Evolutionary conservation across 2,797 vertebrate species (phyloP).

Genomic region (Rhodeus uyekii): DNA sequence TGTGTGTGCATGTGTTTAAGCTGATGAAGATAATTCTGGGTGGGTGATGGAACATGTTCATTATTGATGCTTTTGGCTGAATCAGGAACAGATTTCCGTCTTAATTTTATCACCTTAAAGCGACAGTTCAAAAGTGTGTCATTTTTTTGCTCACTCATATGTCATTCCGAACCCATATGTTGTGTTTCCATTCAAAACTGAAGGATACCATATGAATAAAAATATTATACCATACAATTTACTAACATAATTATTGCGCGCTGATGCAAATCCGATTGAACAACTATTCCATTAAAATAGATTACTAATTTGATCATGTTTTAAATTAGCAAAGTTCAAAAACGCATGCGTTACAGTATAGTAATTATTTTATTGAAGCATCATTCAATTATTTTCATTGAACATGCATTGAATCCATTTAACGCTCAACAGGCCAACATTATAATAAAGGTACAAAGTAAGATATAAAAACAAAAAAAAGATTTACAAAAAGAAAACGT

Average conservation of each 20-base stretch:
- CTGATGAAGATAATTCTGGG: background rate
- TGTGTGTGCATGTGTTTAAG: background rate
- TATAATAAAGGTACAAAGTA: background rate
- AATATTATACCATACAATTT: too few species aligned
- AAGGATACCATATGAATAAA: too few species aligned
- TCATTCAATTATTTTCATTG: background rate
- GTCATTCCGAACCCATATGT: background rate
- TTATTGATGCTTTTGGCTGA: constrained; percentile 4
- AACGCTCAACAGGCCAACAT: background rate
- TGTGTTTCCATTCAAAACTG: background rate
- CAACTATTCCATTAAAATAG: too few species aligned
- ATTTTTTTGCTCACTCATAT: background rate
- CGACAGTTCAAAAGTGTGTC: background rate
- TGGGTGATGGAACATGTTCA: background rate
- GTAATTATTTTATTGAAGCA: background rate
- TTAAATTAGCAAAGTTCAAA: background rate
- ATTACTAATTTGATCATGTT: too few species aligned
- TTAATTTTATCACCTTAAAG: background rate
- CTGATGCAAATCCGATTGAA: too few species aligned
- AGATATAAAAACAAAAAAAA: background rate
- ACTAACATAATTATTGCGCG: too few species aligned
- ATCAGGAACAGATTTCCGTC: background rate
- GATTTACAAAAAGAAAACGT: background rate
- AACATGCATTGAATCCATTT: background rate
- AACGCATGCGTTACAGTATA: background rate